Percentiles rank a stretch among this genome's conserved stretches.
Evolutionary conservation across 2,797 vertebrate species (phyloP).

Genomic region (Peromyscus melanophrys): DNA sequence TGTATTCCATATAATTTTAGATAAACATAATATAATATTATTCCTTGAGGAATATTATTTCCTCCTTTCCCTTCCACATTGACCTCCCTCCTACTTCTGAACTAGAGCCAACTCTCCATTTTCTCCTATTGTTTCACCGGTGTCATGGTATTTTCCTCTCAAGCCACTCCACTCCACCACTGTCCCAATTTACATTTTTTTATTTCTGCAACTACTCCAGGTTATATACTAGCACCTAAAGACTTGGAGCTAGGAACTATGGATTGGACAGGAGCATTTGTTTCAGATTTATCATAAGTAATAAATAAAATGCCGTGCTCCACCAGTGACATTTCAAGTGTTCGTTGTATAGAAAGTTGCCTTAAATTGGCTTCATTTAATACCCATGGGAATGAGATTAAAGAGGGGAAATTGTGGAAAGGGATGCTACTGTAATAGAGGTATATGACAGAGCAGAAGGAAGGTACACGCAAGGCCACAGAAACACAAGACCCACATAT

Average conservation of each 20-base stretch:
- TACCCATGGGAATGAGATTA: neutral
- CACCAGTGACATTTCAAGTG: neutral
- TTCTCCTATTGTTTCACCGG: neutral
- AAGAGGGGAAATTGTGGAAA: neutral
- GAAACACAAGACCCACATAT: fast-evolving
- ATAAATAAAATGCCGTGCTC: neutral
- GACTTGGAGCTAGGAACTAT: neutral
- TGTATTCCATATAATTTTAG: neutral
- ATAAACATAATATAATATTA: neutral
- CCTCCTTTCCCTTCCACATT: neutral
- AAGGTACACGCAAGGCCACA: neutral
- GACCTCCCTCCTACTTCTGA: neutral
- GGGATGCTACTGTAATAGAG: neutral
- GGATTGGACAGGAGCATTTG: neutral
- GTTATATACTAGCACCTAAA: neutral
- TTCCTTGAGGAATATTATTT: neutral
- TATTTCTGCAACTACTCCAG: neutral
- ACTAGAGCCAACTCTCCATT: neutral
- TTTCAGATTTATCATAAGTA: neutral
- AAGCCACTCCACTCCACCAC: neutral
- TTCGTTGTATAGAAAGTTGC: neutral
- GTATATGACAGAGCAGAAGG: neutral
- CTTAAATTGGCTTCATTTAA: neutral
- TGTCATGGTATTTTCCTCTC: neutral
- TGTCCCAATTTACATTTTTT: neutral